Evolutionary conservation across 2,888 invertebrate species (phyloP).

Genomic region (Machimus rusticus): DNA sequence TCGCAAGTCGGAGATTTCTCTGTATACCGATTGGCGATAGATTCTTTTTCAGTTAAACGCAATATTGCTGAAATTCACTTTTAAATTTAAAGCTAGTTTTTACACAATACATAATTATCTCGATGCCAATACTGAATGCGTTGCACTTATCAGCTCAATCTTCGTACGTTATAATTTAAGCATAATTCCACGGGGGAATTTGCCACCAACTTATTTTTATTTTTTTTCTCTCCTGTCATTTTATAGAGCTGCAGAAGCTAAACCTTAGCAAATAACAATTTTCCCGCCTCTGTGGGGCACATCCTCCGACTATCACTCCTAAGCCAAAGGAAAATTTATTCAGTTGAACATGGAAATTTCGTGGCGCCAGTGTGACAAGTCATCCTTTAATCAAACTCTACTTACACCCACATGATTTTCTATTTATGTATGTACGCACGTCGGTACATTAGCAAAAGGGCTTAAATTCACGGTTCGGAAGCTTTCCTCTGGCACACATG

Average conservation of each 20-base stretch:
- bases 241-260: background rate
- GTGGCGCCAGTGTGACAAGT: constrained; percentile 55
- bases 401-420: constrained; percentile 52
- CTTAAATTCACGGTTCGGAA: constrained; percentile 16
- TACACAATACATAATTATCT: background rate
- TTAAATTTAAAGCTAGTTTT: background rate
- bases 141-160: background rate
- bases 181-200: background rate
- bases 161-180: background rate
- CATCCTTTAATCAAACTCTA: constrained; percentile 58
- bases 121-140: background rate
- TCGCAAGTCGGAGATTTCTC: too few species aligned
- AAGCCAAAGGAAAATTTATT: constrained; percentile 30
- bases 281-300: background rate
- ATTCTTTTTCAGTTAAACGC: too few species aligned
- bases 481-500: background rate
- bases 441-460: background rate
- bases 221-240: background rate
- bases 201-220: background rate
- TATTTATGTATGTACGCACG: background rate
- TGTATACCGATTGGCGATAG: too few species aligned
- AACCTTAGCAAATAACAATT: constrained; percentile 18
- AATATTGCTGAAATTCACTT: too few species aligned
- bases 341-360: constrained; percentile 50
- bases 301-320: background rate